Evolutionary conservation across 1,140 invertebrate genomes (phyloP).

Genomic region (Drosophila sucinea): DNA sequence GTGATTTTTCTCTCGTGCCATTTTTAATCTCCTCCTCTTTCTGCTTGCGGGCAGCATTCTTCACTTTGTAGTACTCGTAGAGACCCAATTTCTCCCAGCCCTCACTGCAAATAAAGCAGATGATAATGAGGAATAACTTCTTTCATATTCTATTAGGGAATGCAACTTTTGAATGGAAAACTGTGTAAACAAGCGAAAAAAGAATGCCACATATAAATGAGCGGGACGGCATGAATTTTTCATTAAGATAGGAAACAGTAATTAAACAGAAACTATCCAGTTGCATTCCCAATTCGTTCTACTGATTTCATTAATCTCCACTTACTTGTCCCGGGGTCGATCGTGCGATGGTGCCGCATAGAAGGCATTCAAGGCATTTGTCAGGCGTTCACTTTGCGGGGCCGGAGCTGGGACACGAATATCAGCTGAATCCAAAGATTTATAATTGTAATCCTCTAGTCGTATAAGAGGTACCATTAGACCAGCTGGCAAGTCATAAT

Average conservation of each 20-base stretch:
- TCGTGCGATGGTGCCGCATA: conserved; percentile 97
- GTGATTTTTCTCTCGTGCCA: conserved; percentile 88
- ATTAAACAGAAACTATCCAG: too few species aligned
- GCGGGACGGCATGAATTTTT: not conserved
- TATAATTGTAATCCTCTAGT: conserved; percentile 95
- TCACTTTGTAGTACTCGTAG: conserved; percentile 98
- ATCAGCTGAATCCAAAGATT: conserved; percentile 93
- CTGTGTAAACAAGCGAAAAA: too few species aligned
- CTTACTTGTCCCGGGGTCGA: conserved; percentile 95
- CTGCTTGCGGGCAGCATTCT: conserved; percentile 93
- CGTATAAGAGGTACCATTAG: conserved; percentile 95
- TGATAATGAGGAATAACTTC: conserved; percentile 23
- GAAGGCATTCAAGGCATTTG: conserved; percentile 97
- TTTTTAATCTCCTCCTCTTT: conserved; percentile 93
- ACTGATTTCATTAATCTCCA: conserved; percentile 12
- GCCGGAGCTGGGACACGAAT: conserved; percentile 96
- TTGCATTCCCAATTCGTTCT: not conserved
- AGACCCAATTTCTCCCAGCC: conserved; percentile 98
- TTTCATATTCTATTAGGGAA: too few species aligned
- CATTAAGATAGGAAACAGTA: too few species aligned
- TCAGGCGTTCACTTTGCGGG: conserved; percentile 94
- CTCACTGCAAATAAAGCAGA: conserved; percentile 87
- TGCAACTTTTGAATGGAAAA: not conserved
- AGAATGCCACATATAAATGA: not conserved
- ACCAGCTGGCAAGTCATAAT: conserved; percentile 97